A percentile compares a stretch with the other conserved stretches of the same genome.
Conservation (phyloP, 2,113 vertebrate genomes). For the Casuarius casuarius region DNA sequence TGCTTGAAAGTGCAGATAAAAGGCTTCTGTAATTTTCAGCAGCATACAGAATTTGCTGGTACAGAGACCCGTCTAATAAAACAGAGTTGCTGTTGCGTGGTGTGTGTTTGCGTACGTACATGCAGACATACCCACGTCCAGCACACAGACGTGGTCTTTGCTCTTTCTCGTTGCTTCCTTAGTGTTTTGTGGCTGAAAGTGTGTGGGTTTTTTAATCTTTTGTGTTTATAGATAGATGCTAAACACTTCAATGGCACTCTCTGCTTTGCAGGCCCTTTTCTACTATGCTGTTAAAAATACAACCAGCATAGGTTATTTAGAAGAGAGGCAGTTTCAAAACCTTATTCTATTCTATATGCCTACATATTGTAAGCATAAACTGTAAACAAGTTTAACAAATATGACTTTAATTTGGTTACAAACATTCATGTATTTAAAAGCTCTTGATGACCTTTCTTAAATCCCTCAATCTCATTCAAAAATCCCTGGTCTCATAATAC, state of each 20-base stretch:
- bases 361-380: not conserved
- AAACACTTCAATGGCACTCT: not conserved
- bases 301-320: not conserved
- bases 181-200: not conserved
- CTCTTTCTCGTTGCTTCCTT: not conserved
- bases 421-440: not conserved
- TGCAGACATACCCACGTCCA: not conserved
- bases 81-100: not conserved
- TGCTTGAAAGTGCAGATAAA: not conserved
- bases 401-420: not conserved
- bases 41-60: not conserved
- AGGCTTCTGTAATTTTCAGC: not conserved
- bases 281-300: not conserved
- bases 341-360: not conserved
- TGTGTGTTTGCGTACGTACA: rapidly evolving
- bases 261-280: not conserved
- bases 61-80: not conserved
- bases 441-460: not conserved
- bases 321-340: not conserved
- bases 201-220: rapidly evolving
- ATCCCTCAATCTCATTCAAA: not conserved
- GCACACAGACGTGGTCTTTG: not conserved
- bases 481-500: not conserved
- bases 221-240: not conserved
- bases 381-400: not conserved